Percentiles rank a stretch among this genome's conserved stretches.
These are phyloP conservation scores for Acleris literana DNA, from an alignment of 2,888 invertebrate species.

Conservation along the genomic window DNA sequence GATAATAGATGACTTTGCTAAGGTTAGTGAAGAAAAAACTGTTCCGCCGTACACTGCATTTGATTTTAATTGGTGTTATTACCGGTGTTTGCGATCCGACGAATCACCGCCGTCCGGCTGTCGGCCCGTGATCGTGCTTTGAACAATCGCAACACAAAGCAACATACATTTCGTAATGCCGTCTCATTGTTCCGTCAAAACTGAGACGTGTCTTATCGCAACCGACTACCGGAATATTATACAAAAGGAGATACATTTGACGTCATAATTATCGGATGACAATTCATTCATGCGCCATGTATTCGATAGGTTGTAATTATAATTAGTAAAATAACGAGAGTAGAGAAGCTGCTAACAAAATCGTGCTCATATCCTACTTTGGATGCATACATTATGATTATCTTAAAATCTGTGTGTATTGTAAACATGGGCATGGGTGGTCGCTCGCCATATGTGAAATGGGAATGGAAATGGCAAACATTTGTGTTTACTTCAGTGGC, in stretches of 20 bases:
- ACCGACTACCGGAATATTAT: conserved; percentile 36
- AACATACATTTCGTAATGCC: conserved; percentile 55
- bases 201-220: conserved; percentile 55
- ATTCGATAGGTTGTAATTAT: conserved; percentile 49
- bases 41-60: conserved; percentile 30
- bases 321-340: conserved; percentile 48
- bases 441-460: conserved; percentile 22
- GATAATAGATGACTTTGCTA: conserved; percentile 19
- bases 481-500: conserved; percentile 25
- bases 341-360: conserved; percentile 39
- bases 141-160: conserved; percentile 48
- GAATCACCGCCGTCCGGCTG: conserved; percentile 27
- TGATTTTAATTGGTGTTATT: conserved; percentile 35
- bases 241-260: conserved; percentile 24
- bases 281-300: conserved; percentile 49
- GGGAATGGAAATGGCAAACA: conserved; percentile 33
- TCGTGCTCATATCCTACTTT: conserved; percentile 39
- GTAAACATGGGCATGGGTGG: conserved; percentile 24
- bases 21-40: conserved; percentile 20
- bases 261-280: conserved; percentile 44
- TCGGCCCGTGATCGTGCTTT: conserved; percentile 38
- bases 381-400: conserved; percentile 5
- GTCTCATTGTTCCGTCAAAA: conserved; percentile 51
- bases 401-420: conserved; percentile 10
- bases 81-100: conserved; percentile 26